A percentile compares a stretch with the other conserved stretches of the same genome.
Conservation (phyloP, 2,888 invertebrate species). For the Drosophila affinis region DNA sequence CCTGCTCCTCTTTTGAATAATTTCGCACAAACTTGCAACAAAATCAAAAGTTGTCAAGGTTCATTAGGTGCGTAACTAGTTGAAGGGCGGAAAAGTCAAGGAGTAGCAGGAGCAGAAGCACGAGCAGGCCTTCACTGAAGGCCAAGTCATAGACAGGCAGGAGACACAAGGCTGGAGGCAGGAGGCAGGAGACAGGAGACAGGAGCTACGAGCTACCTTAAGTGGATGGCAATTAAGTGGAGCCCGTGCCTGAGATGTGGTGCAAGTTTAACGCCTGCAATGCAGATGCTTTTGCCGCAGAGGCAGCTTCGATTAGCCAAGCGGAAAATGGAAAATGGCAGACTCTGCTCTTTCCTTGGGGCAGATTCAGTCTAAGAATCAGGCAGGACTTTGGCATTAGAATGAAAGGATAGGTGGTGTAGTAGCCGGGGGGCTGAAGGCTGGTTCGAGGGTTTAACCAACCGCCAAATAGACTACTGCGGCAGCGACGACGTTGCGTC, state of each 20-base stretch:
- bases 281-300: constrained; percentile 31
- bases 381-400: not conserved
- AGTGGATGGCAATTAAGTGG: constrained; percentile 46
- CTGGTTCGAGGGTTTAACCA: constrained; percentile 52
- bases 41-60: constrained; percentile 1
- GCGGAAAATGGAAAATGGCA: constrained; percentile 74
- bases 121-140: not conserved
- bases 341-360: constrained; percentile 2
- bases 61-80: constrained; percentile 8
- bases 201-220: too few relatives aligned
- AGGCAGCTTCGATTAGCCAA: constrained; percentile 60
- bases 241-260: constrained; percentile 29
- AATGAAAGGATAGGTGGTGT: not conserved
- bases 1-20: too few relatives aligned
- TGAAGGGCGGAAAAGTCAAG: not conserved
- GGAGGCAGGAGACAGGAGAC: too few relatives aligned
- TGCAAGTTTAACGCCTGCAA: constrained; percentile 18
- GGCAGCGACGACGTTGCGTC: constrained; percentile 41
- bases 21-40: too few relatives aligned
- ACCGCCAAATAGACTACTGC: constrained; percentile 76
- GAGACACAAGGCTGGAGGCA: too few relatives aligned
- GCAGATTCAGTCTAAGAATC: constrained; percentile 26
- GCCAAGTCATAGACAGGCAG: too few relatives aligned
- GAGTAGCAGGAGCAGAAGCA: not conserved
- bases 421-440: not conserved